These are phyloP conservation scores for Cololabis saira DNA, from an alignment of 2,113 vertebrate species.

Conservation along the genomic window DNA sequence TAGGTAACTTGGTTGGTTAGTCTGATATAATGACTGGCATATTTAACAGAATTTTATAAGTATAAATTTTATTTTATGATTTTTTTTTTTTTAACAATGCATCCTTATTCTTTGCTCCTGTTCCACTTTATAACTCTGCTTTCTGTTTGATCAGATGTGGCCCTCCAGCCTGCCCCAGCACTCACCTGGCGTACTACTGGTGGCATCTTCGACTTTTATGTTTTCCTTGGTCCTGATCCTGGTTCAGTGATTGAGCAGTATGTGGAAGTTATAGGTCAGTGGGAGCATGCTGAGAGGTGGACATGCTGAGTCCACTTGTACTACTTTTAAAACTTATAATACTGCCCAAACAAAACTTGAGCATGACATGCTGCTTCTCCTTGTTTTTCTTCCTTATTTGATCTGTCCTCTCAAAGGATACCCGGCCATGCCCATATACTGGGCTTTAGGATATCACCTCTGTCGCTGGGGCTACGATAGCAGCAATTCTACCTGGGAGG, in stretches of 20 bases:
- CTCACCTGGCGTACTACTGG: conserved; percentile 91
- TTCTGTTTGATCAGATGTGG: conserved; percentile 80
- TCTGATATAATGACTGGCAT: too few species aligned
- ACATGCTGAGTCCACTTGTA: not conserved
- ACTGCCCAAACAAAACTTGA: not conserved
- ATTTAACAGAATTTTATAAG: not conserved
- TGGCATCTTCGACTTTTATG: conserved; percentile 88
- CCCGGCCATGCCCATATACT: conserved; percentile 87
- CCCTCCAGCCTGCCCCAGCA: conserved; percentile 86
- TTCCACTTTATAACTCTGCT: not conserved
- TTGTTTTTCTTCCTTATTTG: not conserved
- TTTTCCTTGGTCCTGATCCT: conserved; percentile 86
- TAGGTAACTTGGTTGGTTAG: too few species aligned
- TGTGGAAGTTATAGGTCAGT: conserved; percentile 87
- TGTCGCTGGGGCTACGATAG: conserved; percentile 89
- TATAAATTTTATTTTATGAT: not conserved
- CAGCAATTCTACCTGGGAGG: conserved; percentile 86
- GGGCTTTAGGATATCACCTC: conserved; percentile 90
- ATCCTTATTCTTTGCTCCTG: not conserved
- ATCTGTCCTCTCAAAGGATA: conserved; percentile 62
- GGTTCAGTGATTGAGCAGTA: conserved; percentile 85
- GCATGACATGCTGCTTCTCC: not conserved
- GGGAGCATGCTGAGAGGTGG: not conserved
- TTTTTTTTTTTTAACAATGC: too few species aligned
- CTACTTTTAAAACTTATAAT: not conserved